Percentiles rank a stretch among this genome's conserved stretches.
These are phyloP conservation scores for Hyles lineata DNA, from an alignment of 2,888 invertebrate genomes.

Conservation along the genomic window DNA sequence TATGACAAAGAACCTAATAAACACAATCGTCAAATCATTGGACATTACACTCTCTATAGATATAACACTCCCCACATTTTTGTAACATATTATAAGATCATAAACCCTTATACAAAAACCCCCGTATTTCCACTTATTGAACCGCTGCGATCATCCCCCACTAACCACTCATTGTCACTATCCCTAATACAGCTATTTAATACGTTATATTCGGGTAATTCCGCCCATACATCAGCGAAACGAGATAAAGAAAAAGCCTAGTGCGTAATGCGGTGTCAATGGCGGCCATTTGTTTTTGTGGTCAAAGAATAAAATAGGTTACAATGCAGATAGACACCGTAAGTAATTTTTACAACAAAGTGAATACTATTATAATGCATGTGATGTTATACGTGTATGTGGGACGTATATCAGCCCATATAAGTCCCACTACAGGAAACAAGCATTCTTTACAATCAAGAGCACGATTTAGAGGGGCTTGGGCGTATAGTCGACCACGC, in stretches of 20 bases:
- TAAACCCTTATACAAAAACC: background rate
- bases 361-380: background rate
- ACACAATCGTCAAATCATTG: too few species aligned
- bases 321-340: background rate
- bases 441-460: too few species aligned
- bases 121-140: background rate
- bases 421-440: too few species aligned
- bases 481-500: too few species aligned
- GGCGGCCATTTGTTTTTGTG: conserved; percentile 29
- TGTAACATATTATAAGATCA: background rate
- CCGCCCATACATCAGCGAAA: conserved; percentile 30
- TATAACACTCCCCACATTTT: too few species aligned
- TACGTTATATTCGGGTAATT: conserved; percentile 35
- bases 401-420: too few species aligned
- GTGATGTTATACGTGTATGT: too few species aligned
- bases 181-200: conserved; percentile 34
- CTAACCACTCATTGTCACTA: conserved; percentile 28
- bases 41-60: too few species aligned
- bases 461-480: too few species aligned
- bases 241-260: conserved; percentile 30
- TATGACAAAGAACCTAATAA: too few species aligned
- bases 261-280: conserved; percentile 32
- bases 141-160: too few species aligned
- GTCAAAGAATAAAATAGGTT: conserved; percentile 13
- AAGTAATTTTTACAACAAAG: background rate